Evolutionary conservation across 2,888 invertebrate genomes (phyloP), one percentile per base, ranked within the genome.

Genomic region (Baccha elongata): DNA sequence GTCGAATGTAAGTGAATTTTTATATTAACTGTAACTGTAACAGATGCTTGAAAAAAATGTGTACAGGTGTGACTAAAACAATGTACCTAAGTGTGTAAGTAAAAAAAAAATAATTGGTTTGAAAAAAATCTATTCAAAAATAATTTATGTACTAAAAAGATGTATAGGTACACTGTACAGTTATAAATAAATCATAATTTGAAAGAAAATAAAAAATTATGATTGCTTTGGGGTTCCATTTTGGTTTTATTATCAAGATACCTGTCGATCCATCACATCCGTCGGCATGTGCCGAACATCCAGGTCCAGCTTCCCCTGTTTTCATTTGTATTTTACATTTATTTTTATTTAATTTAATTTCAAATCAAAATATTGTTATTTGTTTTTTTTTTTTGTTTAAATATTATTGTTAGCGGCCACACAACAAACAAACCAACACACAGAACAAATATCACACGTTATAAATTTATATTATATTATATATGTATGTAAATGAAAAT

Each of bases 201-300:
- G 40, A 81, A 62, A 53, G 11, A 67, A 60, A 65, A 60, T n/a
- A 26, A 29, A 60, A 23, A 17, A 42, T 42, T 55, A 76, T 67
- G 67, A 69, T 80, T 80, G 76, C 53, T 71, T 71, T 62, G 78
- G 83, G 78, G 78, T 83, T 83, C 67, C 72, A 67, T 55, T 69
- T 78, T 71, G 68, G 15, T 32, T 78, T 75, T 58, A 62, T 64
- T 84, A 76, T 78, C 62, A 80, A 75, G 91, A 91, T 93, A 95
- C 94, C 95, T 96, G 96, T 95, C 93, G 96, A 95, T 92, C 96
- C 96, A 92, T 97, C 96, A 93, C 96, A 97, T 93, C 96, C 96
- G 92, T 97, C 96, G 91, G 96, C 95, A 93, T 97, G 96, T 91
- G 96, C 96, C 91, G 96, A 94, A 93, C 96, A 96, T 92, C 96